Evolutionary conservation across 1,140 invertebrate species (phyloP).

Genomic region (Anastrepha ludens): DNA sequence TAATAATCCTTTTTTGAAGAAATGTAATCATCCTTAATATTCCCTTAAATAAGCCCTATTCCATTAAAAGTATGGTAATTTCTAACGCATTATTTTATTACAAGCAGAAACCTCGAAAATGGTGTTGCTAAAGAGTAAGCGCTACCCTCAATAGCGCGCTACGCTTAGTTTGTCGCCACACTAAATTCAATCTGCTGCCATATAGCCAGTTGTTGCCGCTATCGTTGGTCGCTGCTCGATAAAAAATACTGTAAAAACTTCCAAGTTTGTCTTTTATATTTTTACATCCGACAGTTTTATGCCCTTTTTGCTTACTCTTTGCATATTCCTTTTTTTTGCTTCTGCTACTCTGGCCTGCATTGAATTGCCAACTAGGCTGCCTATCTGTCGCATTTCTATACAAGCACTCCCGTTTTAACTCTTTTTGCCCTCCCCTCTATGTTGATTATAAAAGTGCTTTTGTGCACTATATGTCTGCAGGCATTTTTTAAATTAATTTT

Average conservation of each 20-base stretch:
- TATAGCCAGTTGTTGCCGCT: slow-evolving; percentile 4
- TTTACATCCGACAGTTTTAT: slow-evolving; percentile 1
- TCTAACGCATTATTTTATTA: too few relatives aligned
- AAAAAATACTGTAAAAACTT: neutral
- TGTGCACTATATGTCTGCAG: neutral
- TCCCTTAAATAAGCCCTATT: too few relatives aligned
- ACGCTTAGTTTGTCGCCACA: neutral
- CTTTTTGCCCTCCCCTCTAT: neutral
- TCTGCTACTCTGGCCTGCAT: neutral
- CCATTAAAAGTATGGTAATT: too few relatives aligned
- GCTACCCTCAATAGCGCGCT: neutral
- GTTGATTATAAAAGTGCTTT: neutral
- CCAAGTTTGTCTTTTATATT: neutral
- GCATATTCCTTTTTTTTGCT: neutral
- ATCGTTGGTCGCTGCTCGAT: neutral
- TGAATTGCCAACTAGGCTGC: neutral
- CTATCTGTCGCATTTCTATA: neutral
- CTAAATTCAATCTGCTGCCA: slow-evolving; percentile 28
- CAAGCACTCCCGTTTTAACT: neutral
- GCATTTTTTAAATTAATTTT: slow-evolving; percentile 45
- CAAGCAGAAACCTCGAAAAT: too few relatives aligned
- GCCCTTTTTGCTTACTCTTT: slow-evolving; percentile 7
- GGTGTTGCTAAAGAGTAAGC: too few relatives aligned
- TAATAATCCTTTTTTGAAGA: too few relatives aligned
- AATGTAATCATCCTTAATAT: too few relatives aligned